A percentile compares a stretch with the other conserved stretches of the same genome.
phyloP scores from a whole-genome alignment of 2,797 vertebrate genomes.

The Phoebastria nigripes region DNA sequence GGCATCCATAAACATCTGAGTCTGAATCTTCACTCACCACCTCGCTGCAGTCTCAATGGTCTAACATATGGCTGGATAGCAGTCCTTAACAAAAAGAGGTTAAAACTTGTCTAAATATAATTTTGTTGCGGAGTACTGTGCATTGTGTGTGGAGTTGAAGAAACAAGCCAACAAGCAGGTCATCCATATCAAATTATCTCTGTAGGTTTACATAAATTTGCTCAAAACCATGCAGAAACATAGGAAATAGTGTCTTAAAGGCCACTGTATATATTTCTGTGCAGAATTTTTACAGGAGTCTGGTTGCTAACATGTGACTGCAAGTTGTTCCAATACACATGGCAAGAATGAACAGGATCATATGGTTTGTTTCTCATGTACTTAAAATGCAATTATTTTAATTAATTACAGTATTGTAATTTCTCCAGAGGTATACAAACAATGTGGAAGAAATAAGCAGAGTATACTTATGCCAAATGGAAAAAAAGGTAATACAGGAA shows the following conservation, averaged over 20 bases:
- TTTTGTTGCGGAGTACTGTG: neutral
- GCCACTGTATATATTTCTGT: neutral
- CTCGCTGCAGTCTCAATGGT: neutral
- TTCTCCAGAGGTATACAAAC: slow-evolving; percentile 17
- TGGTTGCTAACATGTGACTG: neutral
- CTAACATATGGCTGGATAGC: neutral
- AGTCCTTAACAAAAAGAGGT: neutral
- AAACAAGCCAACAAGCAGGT: neutral
- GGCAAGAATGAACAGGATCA: neutral
- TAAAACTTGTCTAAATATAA: neutral
- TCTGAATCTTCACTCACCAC: neutral
- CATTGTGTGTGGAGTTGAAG: neutral
- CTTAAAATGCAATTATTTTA: slow-evolving; percentile 43
- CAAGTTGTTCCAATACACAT: neutral
- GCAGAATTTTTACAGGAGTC: neutral
- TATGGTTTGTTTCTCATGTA: slow-evolving; percentile 16
- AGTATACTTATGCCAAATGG: neutral
- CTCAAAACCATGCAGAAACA: neutral
- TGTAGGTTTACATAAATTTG: neutral
- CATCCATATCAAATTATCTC: neutral
- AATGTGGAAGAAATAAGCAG: slow-evolving; percentile 20
- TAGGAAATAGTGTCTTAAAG: neutral
- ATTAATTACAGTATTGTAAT: slow-evolving; percentile 27
- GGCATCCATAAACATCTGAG: neutral
- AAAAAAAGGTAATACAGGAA: slow-evolving; percentile 12